Evolutionary conservation across 2,797 vertebrate species (phyloP).

Genomic region (Cyprinella venusta): DNA sequence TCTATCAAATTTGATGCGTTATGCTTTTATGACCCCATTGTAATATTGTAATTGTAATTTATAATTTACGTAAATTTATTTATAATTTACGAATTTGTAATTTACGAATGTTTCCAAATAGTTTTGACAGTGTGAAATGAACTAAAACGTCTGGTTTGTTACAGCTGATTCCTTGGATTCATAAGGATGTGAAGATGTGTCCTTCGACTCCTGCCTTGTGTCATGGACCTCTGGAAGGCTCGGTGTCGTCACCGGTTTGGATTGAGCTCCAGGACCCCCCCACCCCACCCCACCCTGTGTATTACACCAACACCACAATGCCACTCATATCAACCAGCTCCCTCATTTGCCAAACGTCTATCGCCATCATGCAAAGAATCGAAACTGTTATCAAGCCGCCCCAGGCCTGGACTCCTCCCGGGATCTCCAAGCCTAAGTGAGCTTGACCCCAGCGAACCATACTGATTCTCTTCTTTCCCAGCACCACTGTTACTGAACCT

Average conservation of each 20-base stretch:
- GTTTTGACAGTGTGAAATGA: background rate
- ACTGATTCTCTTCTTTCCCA: background rate
- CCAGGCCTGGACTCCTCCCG: slow-evolving; percentile 42
- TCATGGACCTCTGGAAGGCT: slow-evolving; percentile 56
- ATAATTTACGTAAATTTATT: too few species aligned
- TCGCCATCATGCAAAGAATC: slow-evolving; percentile 62
- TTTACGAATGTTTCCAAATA: background rate
- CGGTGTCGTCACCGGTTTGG: slow-evolving; percentile 53
- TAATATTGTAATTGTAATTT: too few species aligned
- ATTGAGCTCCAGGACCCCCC: slow-evolving; percentile 62
- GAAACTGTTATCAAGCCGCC: slow-evolving; percentile 50
- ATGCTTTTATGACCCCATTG: too few species aligned
- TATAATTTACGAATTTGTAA: too few species aligned
- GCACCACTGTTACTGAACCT: background rate
- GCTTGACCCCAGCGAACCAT: background rate
- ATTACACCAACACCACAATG: slow-evolving; percentile 66
- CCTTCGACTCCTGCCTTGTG: slow-evolving; percentile 55
- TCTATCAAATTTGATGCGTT: too few species aligned
- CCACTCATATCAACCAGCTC: slow-evolving; percentile 61
- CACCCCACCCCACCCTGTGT: slow-evolving; percentile 61
- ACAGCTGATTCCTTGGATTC: slow-evolving; percentile 76
- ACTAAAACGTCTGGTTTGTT: background rate
- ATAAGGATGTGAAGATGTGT: slow-evolving; percentile 63
- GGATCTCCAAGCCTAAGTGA: background rate
- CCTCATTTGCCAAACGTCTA: slow-evolving; percentile 73